Base-by-base conservation (phyloP, 1,140 invertebrate genomes). In the Armadillidium nasatum region DNA sequence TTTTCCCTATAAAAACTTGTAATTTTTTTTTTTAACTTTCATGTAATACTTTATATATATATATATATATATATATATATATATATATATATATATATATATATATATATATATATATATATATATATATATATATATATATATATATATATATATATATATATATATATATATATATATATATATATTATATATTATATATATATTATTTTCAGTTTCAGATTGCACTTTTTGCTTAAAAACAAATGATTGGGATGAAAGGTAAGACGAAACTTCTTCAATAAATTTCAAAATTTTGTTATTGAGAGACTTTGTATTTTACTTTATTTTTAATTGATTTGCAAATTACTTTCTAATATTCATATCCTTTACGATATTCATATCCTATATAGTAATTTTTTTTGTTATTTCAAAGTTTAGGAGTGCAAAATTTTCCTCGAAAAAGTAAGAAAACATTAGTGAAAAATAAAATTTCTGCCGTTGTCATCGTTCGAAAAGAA, bases 361-460 rank as follows among this genome's bases (percentile, higher is more conserved):
- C 46, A 50, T 10, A 10, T 9, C 46, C 15, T 50, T 50, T 50
- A 50, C 4, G 11, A 4, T 60, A 60, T 60, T 60, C 50, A 60
- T 60, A 60, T 7, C 2, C 19, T 60, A 4, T 60, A 13, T 60
- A 19, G 50, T 60, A 33, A 33, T 33, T 33, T 6, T 33, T 33
- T 33, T 33, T n/a, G n/a, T n/a, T n/a, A n/a, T 6, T 60, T 60
- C 50, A 60, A 60, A 60, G 50, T 60, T 60, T 60, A 60, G 50
- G 50, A 60, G 50, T 60, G 11, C 50, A 60, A 60, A 33, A 60
- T 19, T 60, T 60, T 19, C 50, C 50, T 13, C 11, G 50, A 60
- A 60, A 60, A 19, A 60, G 11, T 19, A 60, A 60, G 50, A 60
- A 60, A 60, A 60, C 50, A 7, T 60, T 19, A 19, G 50, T 60